These are phyloP conservation scores for Otocyon megalotis DNA, from an alignment of 2,113 vertebrate genomes.

Conservation along the genomic window DNA sequence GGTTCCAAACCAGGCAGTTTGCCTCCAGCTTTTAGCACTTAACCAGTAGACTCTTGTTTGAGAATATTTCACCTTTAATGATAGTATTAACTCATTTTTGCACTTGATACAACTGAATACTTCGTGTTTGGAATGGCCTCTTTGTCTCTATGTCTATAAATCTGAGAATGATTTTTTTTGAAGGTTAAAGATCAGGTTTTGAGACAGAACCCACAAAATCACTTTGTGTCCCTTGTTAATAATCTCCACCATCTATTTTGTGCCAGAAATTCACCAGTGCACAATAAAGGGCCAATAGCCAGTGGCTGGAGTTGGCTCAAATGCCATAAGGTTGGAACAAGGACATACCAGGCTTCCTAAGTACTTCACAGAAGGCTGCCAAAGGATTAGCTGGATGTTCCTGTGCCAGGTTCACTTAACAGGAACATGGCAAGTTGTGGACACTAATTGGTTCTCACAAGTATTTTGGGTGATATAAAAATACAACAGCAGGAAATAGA, in stretches of 20 bases:
- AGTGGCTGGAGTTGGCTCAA: neutral
- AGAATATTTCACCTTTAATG: neutral
- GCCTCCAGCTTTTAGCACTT: neutral
- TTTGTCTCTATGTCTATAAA: neutral
- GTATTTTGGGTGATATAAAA: slow-evolving; percentile 75
- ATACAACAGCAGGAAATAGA: slow-evolving; percentile 56
- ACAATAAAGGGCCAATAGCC: slow-evolving; percentile 11
- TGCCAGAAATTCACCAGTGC: neutral
- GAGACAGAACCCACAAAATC: neutral
- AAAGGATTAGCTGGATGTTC: slow-evolving; percentile 63
- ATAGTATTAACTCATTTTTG: neutral
- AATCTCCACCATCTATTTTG: neutral
- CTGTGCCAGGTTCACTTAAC: slow-evolving; percentile 72
- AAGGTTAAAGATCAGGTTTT: neutral
- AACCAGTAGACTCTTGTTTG: neutral
- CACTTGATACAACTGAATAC: neutral
- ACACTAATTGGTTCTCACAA: slow-evolving; percentile 70
- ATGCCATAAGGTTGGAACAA: slow-evolving; percentile 56
- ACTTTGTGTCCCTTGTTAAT: neutral
- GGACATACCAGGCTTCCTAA: slow-evolving; percentile 69
- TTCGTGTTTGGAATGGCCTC: neutral
- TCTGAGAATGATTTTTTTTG: neutral
- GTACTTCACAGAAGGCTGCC: slow-evolving; percentile 72
- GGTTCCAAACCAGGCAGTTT: neutral
- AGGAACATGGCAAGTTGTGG: slow-evolving; percentile 64